These are phyloP conservation scores for Dolichomitus sp. DNA, from an alignment of 2,888 invertebrate genomes.

Conservation along the genomic window DNA sequence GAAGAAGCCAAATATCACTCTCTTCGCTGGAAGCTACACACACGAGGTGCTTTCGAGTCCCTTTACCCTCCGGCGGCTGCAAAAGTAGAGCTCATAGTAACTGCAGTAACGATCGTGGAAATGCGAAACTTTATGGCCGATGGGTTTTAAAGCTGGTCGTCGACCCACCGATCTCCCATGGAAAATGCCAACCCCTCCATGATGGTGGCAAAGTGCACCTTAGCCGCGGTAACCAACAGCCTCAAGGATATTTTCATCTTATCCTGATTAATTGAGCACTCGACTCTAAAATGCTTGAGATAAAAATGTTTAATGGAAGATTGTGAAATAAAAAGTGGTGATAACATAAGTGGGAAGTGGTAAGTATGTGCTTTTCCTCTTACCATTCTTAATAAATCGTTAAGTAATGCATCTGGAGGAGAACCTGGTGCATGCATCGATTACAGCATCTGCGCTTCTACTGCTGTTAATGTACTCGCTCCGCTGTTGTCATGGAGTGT, in stretches of 20 bases:
- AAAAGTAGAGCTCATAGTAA: constrained; percentile 41
- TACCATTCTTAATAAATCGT: constrained; percentile 37
- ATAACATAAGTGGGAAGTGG: constrained; percentile 18
- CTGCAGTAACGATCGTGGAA: constrained; percentile 54
- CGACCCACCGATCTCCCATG: constrained; percentile 53
- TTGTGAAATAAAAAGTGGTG: background rate
- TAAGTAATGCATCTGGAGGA: constrained; percentile 3
- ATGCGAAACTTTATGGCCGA: constrained; percentile 62
- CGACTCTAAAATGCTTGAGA: constrained; percentile 6
- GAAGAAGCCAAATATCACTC: constrained; percentile 42
- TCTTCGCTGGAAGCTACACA: constrained; percentile 11
- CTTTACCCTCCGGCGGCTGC: background rate
- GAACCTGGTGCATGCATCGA: constrained; percentile 24
- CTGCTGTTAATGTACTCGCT: constrained; percentile 4
- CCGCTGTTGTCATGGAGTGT: constrained; percentile 25
- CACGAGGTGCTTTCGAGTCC: constrained; percentile 4
- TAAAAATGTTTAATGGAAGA: constrained; percentile 41
- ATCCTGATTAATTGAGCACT: constrained; percentile 59
- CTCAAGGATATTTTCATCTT: constrained; percentile 38
- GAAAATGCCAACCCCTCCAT: constrained; percentile 43
- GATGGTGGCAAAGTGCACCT: constrained; percentile 52
- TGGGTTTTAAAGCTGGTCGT: constrained; percentile 61
- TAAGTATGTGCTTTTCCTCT: background rate
- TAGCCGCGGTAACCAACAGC: constrained; percentile 17
- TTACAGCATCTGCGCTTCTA: constrained; percentile 27